A percentile compares a stretch with the other conserved stretches of the same genome.
Evolutionary conservation across 1,140 invertebrate species (phyloP).

Genomic region (Drosophila ogumai): DNA sequence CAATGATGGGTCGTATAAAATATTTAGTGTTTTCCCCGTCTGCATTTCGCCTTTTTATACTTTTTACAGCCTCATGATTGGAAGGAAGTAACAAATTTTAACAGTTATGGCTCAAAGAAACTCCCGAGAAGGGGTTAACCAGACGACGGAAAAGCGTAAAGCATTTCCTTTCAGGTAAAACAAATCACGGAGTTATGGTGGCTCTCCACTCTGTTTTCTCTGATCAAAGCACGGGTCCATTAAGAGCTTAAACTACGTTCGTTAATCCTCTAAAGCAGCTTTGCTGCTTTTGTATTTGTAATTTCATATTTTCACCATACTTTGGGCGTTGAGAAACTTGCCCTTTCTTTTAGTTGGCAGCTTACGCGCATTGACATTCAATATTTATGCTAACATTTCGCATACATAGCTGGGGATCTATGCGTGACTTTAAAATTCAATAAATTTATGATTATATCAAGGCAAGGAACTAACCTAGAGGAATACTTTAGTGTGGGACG

Average conservation of each 20-base stretch:
- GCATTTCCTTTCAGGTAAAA: slow-evolving; percentile 11
- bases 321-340: slow-evolving; percentile 6
- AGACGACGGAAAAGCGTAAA: slow-evolving; percentile 6
- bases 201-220: not conserved
- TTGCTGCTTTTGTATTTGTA: slow-evolving; percentile 3
- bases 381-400: slow-evolving; percentile 57
- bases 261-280: slow-evolving; percentile 16
- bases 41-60: slow-evolving; percentile 33
- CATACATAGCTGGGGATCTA: slow-evolving; percentile 40
- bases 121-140: slow-evolving; percentile 24
- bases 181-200: not conserved
- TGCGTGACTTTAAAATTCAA: slow-evolving; percentile 73
- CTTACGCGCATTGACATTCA: slow-evolving; percentile 27
- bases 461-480: slow-evolving; percentile 40
- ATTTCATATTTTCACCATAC: slow-evolving; percentile 2
- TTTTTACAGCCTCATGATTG: slow-evolving; percentile 72
- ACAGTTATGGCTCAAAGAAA: slow-evolving; percentile 14
- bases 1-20: slow-evolving; percentile 81
- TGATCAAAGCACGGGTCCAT: slow-evolving; percentile 6
- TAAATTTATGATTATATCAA: slow-evolving; percentile 78
- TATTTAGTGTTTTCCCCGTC: slow-evolving; percentile 73
- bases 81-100: slow-evolving; percentile 35
- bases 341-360: slow-evolving; percentile 13
- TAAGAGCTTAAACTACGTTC: slow-evolving; percentile 3
- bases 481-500: slow-evolving; percentile 17